These are phyloP conservation scores for Lochmaea crataegi DNA, from an alignment of 2,888 invertebrate species.

Conservation along the genomic window DNA sequence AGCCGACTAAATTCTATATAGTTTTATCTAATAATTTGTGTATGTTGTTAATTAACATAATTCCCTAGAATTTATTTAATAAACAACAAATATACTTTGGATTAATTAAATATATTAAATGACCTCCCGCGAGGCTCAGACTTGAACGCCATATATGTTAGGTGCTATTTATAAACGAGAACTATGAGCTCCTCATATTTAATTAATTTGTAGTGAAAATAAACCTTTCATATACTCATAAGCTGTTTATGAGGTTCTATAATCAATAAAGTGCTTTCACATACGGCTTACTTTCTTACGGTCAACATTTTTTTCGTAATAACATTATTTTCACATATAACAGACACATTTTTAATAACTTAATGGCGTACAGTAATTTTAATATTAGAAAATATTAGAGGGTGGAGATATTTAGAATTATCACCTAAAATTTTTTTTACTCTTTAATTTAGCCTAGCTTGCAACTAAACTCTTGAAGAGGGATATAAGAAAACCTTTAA, in stretches of 20 bases:
- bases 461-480: no score
- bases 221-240: background rate
- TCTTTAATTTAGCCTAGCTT: no score
- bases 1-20: no score
- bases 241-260: background rate
- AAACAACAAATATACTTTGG: background rate
- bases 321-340: background rate
- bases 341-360: background rate
- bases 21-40: no score
- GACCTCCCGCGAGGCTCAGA: background rate
- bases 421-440: no score
- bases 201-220: constrained; percentile 5
- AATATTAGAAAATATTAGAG: no score
- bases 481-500: no score
- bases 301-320: background rate
- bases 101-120: constrained; percentile 1
- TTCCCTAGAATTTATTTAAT: background rate
- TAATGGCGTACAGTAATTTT: no score
- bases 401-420: no score
- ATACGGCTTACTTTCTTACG: background rate
- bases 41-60: no score
- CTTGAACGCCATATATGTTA: background rate
- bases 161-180: background rate
- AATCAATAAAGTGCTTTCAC: constrained; percentile 2
- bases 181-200: background rate